Conservation (phyloP, 2,113 vertebrate genomes). For the Neogobius melanostomus region DNA sequence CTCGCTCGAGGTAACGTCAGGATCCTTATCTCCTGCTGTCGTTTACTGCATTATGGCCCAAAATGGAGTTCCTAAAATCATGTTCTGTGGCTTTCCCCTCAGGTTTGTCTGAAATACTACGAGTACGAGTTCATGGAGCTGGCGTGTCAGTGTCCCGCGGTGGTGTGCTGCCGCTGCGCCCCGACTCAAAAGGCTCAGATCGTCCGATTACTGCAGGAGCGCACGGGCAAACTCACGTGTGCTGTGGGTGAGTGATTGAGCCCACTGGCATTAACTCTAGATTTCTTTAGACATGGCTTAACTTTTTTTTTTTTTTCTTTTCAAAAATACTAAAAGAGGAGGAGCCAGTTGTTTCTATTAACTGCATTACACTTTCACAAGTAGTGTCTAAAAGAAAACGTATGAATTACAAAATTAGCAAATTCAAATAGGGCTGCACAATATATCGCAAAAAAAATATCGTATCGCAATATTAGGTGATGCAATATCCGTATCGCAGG, state of each 20-base stretch:
- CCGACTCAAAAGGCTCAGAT: conserved; percentile 98
- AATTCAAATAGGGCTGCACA: no score
- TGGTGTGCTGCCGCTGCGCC: conserved; percentile 93
- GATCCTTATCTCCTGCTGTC: background rate
- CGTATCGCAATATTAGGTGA: no score
- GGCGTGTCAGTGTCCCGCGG: conserved; percentile 93
- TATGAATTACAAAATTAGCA: no score
- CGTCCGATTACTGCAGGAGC: conserved; percentile 90
- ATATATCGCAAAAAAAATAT: no score
- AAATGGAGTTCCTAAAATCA: background rate
- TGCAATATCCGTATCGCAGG: no score
- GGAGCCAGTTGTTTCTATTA: no score
- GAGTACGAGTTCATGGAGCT: conserved; percentile 98
- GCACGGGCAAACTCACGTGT: conserved; percentile 92
- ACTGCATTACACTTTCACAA: no score
- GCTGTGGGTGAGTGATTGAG: conserved; percentile 82
- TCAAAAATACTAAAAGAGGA: no score
- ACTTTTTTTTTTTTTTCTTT: no score
- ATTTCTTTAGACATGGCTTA: no score
- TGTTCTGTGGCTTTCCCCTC: conserved; percentile 10
- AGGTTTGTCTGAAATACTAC: conserved; percentile 96
- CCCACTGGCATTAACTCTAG: no score
- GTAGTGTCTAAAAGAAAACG: no score
- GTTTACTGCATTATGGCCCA: conserved; percentile 3
- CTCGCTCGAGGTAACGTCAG: conserved; percentile 85